Percentiles rank a stretch among this genome's conserved stretches.
Conservation (phyloP, 2,888 invertebrate species). For the Latrodectus elegans region DNA sequence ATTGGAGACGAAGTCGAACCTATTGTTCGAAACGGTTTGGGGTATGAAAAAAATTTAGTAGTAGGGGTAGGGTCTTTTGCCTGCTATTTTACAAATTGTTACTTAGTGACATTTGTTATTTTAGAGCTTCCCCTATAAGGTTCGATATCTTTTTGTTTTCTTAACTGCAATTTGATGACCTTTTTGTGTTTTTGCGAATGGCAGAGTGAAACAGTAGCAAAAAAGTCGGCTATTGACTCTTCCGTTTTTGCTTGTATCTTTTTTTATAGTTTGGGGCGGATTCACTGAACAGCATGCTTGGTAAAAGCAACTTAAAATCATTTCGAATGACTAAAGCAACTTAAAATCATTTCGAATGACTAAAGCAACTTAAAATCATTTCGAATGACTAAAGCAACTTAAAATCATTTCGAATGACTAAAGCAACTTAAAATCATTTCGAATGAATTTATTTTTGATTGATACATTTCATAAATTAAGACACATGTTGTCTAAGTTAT, state of each 20-base stretch:
- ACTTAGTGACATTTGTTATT: conserved; percentile 66
- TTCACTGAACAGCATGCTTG: too few relatives aligned
- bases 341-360: too few relatives aligned
- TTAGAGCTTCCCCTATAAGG: conserved; percentile 40
- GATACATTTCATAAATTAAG: too few relatives aligned
- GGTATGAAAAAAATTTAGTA: conserved; percentile 22
- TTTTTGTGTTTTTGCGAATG: conserved; percentile 54
- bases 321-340: too few relatives aligned
- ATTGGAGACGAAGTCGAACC: conserved; percentile 62
- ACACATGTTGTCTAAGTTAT: too few relatives aligned
- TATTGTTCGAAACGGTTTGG: conserved; percentile 56
- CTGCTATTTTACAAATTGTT: conserved; percentile 68
- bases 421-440: too few relatives aligned
- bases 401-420: too few relatives aligned
- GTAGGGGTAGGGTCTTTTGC: conserved; percentile 10
- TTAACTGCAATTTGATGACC: conserved; percentile 59
- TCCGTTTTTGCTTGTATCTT: neutral
- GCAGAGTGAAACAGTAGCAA: conserved; percentile 10
- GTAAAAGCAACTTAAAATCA: too few relatives aligned
- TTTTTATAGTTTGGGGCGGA: neutral
- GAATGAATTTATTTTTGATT: too few relatives aligned
- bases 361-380: too few relatives aligned
- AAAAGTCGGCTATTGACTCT: neutral
- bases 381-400: too few relatives aligned
- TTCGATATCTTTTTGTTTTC: neutral